Base-by-base conservation (phyloP, 2,113 vertebrate species). In the Myiozetetes cayanensis region DNA sequence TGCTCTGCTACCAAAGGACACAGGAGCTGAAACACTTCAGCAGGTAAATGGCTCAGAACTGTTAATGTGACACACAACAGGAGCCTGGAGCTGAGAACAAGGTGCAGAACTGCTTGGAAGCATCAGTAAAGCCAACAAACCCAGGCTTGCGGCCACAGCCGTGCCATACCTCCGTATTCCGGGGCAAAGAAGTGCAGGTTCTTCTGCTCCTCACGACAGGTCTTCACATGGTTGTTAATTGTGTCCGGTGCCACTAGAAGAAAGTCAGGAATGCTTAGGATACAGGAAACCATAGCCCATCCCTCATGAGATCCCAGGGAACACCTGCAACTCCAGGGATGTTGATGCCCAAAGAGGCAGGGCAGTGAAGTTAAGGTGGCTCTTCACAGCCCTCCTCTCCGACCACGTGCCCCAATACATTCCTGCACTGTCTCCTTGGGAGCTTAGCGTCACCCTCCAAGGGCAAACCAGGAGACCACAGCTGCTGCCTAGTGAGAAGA, bases 201-300 rank as follows among this genome's bases (percentile, higher is more conserved):
- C 98, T 99, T 99, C 98, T 99, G 99, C 89, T 99, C 99, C 96
- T 99, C 99, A 33, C 99, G 98, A 93, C 99, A 99, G 10, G 99
- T 99, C 98, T 99, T 99, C 96, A 99, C 99, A 0, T 99, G 99
- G 96, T 99, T 99, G 97, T 99, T 99, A 95, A 99, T 99, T 15
- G 99, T 99, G 97, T 99, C 99, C 1, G 99, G 99, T 65, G 99
- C 99, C 97, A 99, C 99, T 99, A 75, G 71, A 92, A 95, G 61
- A 97, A 91, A 98, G 84, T 59, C 55, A 89, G 2, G 16, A 78
- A 43, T 21, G 22, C 10, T 97, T 4, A 90, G 87, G 44, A 71
- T 28, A 21, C 18, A 56, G 35, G 19, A 81, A 96, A 44, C 49
- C 39, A n/a, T 9, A 95, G 62, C 78, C 88, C 89, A 85, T 31